These are phyloP conservation scores for Myopa testacea DNA, from an alignment of 2,888 invertebrate genomes.

Conservation along the genomic window DNA sequence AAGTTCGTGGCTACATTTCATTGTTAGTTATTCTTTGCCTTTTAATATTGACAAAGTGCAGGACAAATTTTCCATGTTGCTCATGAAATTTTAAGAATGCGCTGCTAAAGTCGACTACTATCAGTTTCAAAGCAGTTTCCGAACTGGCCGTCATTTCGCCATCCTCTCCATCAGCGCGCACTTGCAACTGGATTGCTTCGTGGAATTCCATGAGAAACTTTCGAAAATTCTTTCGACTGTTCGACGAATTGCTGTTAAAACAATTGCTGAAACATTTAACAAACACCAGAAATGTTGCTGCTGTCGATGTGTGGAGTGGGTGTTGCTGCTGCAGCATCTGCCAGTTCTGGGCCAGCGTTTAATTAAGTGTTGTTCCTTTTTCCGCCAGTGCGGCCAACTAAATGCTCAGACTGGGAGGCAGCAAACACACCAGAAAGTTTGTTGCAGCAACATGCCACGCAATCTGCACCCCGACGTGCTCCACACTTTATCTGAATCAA, in stretches of 20 bases:
- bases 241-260: constrained; percentile 32
- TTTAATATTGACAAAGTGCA: not conserved
- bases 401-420: not conserved
- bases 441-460: not conserved
- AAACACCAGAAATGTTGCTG: constrained; percentile 15
- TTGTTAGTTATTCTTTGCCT: not conserved
- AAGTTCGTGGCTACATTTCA: not conserved
- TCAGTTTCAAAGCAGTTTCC: constrained; percentile 1
- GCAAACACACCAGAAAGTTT: not conserved
- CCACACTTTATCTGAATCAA: constrained; percentile 23
- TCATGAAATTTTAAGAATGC: constrained; percentile 18
- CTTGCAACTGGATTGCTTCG: not conserved
- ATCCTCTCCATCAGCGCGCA: not conserved
- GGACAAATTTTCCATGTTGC: not conserved
- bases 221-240: constrained; percentile 24
- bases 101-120: constrained; percentile 28
- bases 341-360: constrained; percentile 22
- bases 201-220: constrained; percentile 24
- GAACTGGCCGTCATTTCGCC: not conserved
- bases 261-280: constrained; percentile 30
- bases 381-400: not conserved
- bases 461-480: not conserved
- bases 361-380: constrained; percentile 17
- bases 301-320: not conserved
- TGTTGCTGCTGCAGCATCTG: constrained; percentile 14